phyloP scores from a whole-genome alignment of 1,140 invertebrate species.

The Sycophila sp. region DNA sequence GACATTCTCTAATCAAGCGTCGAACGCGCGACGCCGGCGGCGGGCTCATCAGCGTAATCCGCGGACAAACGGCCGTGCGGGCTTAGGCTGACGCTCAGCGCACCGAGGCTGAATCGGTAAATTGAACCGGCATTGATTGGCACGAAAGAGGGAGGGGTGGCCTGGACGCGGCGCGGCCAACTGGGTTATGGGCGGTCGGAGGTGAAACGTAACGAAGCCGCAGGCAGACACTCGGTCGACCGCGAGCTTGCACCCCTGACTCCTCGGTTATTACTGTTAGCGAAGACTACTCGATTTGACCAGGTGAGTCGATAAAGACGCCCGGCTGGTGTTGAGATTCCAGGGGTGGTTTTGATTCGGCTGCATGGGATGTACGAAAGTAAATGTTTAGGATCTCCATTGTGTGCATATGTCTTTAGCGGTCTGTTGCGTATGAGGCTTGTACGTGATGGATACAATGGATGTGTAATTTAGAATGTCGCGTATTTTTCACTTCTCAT shows the following conservation, averaged over 20 bases:
- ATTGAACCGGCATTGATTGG: constrained; percentile 43
- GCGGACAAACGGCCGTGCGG: no score
- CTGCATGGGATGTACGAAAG: no score
- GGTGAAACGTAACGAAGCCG: constrained; percentile 49
- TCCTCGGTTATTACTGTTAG: constrained; percentile 56
- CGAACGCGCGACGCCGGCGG: neutral
- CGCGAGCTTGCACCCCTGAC: constrained; percentile 31
- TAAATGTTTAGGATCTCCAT: no score
- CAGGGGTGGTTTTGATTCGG: no score
- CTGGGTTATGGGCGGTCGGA: constrained; percentile 34
- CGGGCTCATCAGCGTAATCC: neutral
- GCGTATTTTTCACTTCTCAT: no score
- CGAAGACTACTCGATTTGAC: constrained; percentile 58
- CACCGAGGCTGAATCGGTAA: constrained; percentile 23
- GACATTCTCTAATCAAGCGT: constrained; percentile 22
- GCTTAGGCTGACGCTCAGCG: neutral
- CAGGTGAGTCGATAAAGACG: neutral
- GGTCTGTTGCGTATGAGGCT: no score
- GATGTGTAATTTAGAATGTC: no score
- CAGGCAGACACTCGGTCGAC: constrained; percentile 44
- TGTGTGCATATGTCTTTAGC: no score
- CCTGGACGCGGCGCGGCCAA: constrained; percentile 10
- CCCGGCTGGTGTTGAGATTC: no score
- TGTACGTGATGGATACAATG: no score
- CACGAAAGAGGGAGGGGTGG: constrained; percentile 1